Evolutionary conservation across 2,113 vertebrate species (phyloP), one percentile per base, ranked within the genome.

Genomic region (Oryzias melastigma): DNA sequence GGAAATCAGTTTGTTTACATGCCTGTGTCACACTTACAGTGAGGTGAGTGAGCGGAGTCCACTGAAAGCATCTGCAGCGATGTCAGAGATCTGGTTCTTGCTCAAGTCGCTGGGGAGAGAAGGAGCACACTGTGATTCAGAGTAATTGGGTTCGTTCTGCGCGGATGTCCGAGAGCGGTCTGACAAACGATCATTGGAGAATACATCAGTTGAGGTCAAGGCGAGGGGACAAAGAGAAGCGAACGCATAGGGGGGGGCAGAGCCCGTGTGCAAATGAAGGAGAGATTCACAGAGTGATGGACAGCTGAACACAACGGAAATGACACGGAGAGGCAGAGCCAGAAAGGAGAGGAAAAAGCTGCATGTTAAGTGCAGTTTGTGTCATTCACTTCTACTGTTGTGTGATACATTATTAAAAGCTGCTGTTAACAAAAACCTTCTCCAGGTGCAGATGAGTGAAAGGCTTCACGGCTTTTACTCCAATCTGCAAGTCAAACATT

Each of bases 61-160:
- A 50, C 91, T 95, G 91, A 99, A 99, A 29, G 97, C 95, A 65
- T 99, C 96, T 1, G 94, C 92, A 0, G 97, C 97, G 20, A 99
- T 93, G 87, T 98, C 97, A 14, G 95, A 94, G 88, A 99, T 95
- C 85, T 99, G 97, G 90, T 99, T 99, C 92, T 98, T 99, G 89
- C 97, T 99, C 89, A 99, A 91, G 90, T 99, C 97, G 91, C 97
- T 99, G 90, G 46, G 87, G 92, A 88, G 56, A 70, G 50, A 55
- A 52, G 58, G 40, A 44, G 64, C 52, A 73, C 65, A 71, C 20
- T 52, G 43, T 82, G 65, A 77, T 64, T 66, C 61, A 71, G 64
- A 65, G 49, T 79, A 74, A 85, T 73, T 58, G 75, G 44, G 58
- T 72, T 75, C 69, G 64, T 62, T 75, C 65, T 68, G 45, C 24